A percentile compares a stretch with the other conserved stretches of the same genome.
phyloP scores from a whole-genome alignment of 2,797 vertebrate species.

The Tarsius wallacei region DNA sequence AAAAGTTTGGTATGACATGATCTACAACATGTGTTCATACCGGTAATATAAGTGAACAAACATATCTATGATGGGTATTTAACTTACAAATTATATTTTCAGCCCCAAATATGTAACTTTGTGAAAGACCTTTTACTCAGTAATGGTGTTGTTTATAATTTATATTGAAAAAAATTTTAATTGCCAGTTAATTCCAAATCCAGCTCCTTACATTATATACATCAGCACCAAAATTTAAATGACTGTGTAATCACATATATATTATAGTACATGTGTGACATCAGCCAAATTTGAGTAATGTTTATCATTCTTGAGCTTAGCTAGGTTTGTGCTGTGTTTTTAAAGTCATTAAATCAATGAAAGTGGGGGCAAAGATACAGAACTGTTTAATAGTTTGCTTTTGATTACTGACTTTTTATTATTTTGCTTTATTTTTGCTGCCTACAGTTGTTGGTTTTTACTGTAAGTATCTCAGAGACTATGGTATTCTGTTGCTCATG shows the following conservation, averaged over 20 bases:
- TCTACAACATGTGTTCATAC: neutral
- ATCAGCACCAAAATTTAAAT: neutral
- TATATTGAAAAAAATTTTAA: constrained; percentile 62
- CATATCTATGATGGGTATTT: neutral
- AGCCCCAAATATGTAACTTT: constrained; percentile 18
- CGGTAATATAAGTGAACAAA: neutral
- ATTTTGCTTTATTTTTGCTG: constrained; percentile 86
- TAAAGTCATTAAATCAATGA: constrained; percentile 55
- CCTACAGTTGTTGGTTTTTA: constrained; percentile 93
- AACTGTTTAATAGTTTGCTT: constrained; percentile 56
- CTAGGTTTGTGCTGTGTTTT: constrained; percentile 23
- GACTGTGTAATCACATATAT: neutral
- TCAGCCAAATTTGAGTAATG: neutral
- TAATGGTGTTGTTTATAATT: neutral
- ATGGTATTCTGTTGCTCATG: constrained; percentile 74
- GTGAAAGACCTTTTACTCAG: constrained; percentile 45
- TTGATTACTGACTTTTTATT: constrained; percentile 79
- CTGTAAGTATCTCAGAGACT: constrained; percentile 92
- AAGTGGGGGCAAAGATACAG: constrained; percentile 57
- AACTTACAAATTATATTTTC: constrained; percentile 41
- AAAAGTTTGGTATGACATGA: neutral
- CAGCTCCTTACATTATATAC: constrained; percentile 26
- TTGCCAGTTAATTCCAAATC: constrained; percentile 59
- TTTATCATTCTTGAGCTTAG: constrained; percentile 1
- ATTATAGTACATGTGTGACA: neutral